A percentile compares a stretch with the other conserved stretches of the same genome.
phyloP scores from a whole-genome alignment of 2,797 vertebrate genomes.

The Lagorchestes hirsutus region DNA sequence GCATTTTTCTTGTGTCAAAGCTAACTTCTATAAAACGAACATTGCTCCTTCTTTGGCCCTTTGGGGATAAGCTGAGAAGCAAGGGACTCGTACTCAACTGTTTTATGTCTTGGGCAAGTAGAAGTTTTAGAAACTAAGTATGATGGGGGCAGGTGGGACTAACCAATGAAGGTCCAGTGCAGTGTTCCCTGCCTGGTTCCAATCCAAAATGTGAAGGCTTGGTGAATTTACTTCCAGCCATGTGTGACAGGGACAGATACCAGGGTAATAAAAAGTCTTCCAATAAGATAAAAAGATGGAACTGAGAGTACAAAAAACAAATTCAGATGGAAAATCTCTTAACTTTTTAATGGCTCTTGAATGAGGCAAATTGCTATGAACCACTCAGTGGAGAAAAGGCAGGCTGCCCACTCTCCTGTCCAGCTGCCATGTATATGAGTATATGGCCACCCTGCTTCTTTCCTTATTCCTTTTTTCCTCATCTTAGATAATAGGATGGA shows the following conservation, averaged over 20 bases:
- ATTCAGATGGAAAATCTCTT: not conserved
- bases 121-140: not conserved
- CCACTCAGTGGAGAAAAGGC: not conserved
- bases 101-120: not conserved
- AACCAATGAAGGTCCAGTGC: not conserved
- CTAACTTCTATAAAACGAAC: not conserved
- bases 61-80: not conserved
- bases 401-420: not conserved
- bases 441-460: not conserved
- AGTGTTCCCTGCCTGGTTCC: not conserved
- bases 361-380: not conserved
- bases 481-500: not conserved
- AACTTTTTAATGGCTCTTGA: not conserved
- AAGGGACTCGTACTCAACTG: not conserved
- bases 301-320: not conserved
- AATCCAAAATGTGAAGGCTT: not conserved
- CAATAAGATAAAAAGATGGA: not conserved
- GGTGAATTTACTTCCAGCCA: not conserved
- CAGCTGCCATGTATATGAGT: not conserved
- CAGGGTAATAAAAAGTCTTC: not conserved
- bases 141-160: not conserved
- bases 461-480: not conserved
- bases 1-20: not conserved
- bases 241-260: not conserved
- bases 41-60: not conserved